Base-by-base conservation (phyloP, 2,113 vertebrate species). In the Strigops habroptila region DNA sequence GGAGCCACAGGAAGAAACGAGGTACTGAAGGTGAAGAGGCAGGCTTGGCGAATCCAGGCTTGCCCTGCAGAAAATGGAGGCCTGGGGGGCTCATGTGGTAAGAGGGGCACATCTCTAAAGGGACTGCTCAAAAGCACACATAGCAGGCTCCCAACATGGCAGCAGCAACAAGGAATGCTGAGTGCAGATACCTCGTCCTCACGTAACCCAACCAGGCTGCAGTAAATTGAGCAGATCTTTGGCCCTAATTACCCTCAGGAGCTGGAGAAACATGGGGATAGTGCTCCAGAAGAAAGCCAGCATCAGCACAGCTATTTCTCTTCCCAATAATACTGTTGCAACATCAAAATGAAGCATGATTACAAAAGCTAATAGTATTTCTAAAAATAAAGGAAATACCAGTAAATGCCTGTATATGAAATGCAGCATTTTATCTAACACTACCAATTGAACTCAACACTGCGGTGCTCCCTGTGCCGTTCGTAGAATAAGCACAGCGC, bases 341-440 rank as follows among this genome's bases (percentile, higher is more conserved):
- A 74, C 51, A 81, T 55, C 33, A 52, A 83, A 93, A 71, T 21
- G 30, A 87, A 93, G 51, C 27, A 24, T 1, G 22, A 65, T 82
- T 88, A 76, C 74, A 82, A 90, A 83, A 92, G 55, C 85, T 73
- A 86, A 53, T 57, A 33, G 10, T 11, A 76, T n/a, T 90, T 84
- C 92, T 92, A 84, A 93, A 96, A 94, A 83, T 91, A 88, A 82
- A 89, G 60, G 62, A 82, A 85, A 91, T 75, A 75, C 18, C 88
- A 88, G 64, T 35, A 91, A 95, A 63, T 78, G 63, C 52, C 87
- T 69, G 23, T 17, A 28, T 70, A 51, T 30, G 82, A 94, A 83
- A 70, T 49, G 62, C 35, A 86, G 90, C 85, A n/a, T 76, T 93
- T 83, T 82, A 64, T 88, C 83, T 73, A 84, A 71, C 1, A 0